These are phyloP conservation scores for Acomys russatus DNA, from an alignment of 2,797 vertebrate genomes.

Conservation along the genomic window DNA sequence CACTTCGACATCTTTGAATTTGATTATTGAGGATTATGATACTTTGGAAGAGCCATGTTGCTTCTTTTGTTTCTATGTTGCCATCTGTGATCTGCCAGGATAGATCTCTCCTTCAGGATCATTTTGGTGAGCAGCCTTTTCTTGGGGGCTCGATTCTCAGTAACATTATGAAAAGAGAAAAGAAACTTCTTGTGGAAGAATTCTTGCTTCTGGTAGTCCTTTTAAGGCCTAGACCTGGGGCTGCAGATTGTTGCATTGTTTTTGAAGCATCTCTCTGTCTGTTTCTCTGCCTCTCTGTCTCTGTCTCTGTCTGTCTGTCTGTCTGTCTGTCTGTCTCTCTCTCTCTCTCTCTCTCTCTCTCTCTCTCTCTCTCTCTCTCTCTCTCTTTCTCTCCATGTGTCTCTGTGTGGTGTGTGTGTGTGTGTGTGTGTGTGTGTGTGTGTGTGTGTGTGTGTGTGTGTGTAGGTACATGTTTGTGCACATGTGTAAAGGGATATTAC, in stretches of 20 bases:
- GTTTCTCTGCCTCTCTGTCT: background rate
- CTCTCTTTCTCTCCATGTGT: background rate
- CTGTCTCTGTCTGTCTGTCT: background rate
- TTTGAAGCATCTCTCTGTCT: background rate
- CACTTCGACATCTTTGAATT: background rate
- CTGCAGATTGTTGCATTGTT: background rate
- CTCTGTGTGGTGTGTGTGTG: too few species aligned
- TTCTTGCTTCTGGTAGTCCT: background rate
- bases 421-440: too few species aligned
- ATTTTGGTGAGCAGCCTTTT: background rate
- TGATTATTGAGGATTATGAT: background rate
- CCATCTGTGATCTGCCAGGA: too few species aligned
- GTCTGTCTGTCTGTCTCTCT: rapidly evolving
- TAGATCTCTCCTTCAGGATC: background rate
- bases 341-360: background rate
- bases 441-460: too few species aligned
- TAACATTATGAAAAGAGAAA: background rate
- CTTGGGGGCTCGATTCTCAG: background rate
- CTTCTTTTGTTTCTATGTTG: background rate
- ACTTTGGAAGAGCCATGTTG: background rate
- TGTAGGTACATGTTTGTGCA: too few species aligned
- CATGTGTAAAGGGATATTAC: background rate
- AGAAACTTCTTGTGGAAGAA: background rate
- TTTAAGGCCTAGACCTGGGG: background rate
- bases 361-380: too few species aligned